Evolutionary conservation across 2,888 invertebrate genomes (phyloP).

Genomic region (Spodoptera picta): DNA sequence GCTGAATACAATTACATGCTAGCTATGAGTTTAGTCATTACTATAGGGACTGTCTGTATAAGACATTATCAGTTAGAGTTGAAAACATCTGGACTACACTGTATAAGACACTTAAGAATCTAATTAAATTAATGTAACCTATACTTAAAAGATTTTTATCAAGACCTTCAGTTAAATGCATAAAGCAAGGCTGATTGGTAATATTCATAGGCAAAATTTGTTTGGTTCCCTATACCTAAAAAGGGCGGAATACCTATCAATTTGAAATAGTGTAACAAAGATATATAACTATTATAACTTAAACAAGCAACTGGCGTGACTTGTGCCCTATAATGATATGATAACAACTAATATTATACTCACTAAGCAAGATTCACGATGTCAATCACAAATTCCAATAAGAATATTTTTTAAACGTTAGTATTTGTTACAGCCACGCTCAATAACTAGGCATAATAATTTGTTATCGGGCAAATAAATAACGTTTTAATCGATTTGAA

Average conservation of each 20-base stretch:
- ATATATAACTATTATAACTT: background rate
- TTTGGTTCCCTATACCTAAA: too few relatives aligned
- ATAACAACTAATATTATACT: conserved; percentile 34
- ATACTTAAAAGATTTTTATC: too few relatives aligned
- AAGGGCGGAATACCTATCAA: background rate
- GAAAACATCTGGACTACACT: too few relatives aligned
- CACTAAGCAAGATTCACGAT: conserved; percentile 17
- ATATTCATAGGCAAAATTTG: too few relatives aligned
- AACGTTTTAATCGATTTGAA: conserved; percentile 45
- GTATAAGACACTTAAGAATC: too few relatives aligned
- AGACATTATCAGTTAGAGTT: too few relatives aligned
- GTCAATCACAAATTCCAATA: conserved; percentile 18
- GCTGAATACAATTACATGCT: too few relatives aligned
- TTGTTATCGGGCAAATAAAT: conserved; percentile 34
- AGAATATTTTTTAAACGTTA: conserved; percentile 4
- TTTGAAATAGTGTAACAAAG: conserved; percentile 11
- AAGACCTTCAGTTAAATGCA: too few relatives aligned
- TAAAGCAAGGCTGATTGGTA: too few relatives aligned
- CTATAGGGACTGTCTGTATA: too few relatives aligned
- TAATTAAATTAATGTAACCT: too few relatives aligned
- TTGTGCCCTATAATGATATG: conserved; percentile 1
- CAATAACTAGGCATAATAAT: conserved; percentile 14
- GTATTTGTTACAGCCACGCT: conserved; percentile 8
- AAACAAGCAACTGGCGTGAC: conserved; percentile 20
- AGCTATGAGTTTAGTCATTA: too few relatives aligned